Evolutionary conservation across 2,797 vertebrate genomes (phyloP), one percentile per base, ranked within the genome.

Genomic region (Tamandua tetradactyla): DNA sequence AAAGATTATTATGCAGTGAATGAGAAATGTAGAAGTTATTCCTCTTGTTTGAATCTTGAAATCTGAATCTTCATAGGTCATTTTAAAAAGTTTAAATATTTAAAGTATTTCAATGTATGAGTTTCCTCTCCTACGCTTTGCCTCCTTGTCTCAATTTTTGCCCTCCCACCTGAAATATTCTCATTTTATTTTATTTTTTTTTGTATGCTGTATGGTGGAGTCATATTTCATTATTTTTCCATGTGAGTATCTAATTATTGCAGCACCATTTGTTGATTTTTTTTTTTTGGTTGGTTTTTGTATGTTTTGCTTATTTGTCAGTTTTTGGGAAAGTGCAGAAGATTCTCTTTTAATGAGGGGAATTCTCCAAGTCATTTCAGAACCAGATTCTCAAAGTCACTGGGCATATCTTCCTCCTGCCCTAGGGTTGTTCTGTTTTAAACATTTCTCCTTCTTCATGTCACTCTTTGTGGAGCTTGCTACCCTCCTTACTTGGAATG

Each of bases 381-480:
- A 84, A 30, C 4, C n/a, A 66, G 76, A 59, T 30, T 2, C 44
- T 20, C 23, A n/a, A 15, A 5, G 15, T 27, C 22, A n/a, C 2
- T 66, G 30, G 57, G 40, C 9, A 61, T 11, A 23, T 44, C 15
- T 68, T 61, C 44, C 37, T 68, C 62, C 18, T 47, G 14, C 40
- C 40, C 20, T 49, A 44, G 15, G 17, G 4, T 7, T 49, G 7
- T 42, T 72, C 11, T 76, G 30, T 49, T 89, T 42, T 20, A 62
- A 91, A 42, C 0, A 14, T 6, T 66, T 69, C 7, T 42, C 3
- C 55, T n/a, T 3, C 12, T 9, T 42, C 18, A 5, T 27, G 30
- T 40, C 7, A 7, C 27, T 52, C 22, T 13, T 52, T 17, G 0
- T 47, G 49, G 32, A 9, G 2, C 0, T 44, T n/a, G 35, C 3